Evolutionary conservation across 1,140 invertebrate genomes (phyloP), one percentile per base, ranked within the genome.

Genomic region (Saccostrea glomerata): DNA sequence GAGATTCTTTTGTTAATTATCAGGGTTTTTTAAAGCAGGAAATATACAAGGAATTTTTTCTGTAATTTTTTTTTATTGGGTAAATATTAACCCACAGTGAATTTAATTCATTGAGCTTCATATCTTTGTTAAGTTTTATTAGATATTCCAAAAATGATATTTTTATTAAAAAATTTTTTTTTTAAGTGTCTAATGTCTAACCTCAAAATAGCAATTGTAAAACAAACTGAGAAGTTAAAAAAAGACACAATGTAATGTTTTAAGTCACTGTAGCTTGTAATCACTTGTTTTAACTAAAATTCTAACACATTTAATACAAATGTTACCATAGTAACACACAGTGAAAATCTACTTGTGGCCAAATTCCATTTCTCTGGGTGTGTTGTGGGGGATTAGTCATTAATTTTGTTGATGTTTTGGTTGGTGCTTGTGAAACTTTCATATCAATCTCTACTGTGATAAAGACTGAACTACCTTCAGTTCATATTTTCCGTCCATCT

Each of bases 361-460:
- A 84, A 55, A 84, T 84, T 84, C 25, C 55, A 54, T 54, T 54
- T 84, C 40, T 55, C 17, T 84, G 82, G 40, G 82, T 84, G 82
- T 84, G 25, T 54, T 84, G 82, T 84, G 82, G 55, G 82, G 73
- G 40, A 84, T 17, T 23, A 30, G 40, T 47, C 47, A 47, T 47
- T 84, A 54, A 84, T 54, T 84, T 55, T 83, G 20, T 54, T 55
- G 55, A 54, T 23, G 23, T 30, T 82, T 82, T 30, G 25, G 73
- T 36, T 36, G 55, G 40, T 56, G 40, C 82, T 84, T n/a, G 47
- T 84, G 55, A 82, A 55, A 55, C 47, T 54, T 56, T 55, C 54
- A 56, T 54, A 54, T 47, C 82, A 47, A 84, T 55, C 40, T 55
- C 40, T 55, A 23, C 40, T 55, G 55, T 84, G 55, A 55, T 55